A percentile compares a stretch with the other conserved stretches of the same genome.
These are phyloP conservation scores for Folsomia candida DNA, from an alignment of 2,888 invertebrate species.

Conservation along the genomic window DNA sequence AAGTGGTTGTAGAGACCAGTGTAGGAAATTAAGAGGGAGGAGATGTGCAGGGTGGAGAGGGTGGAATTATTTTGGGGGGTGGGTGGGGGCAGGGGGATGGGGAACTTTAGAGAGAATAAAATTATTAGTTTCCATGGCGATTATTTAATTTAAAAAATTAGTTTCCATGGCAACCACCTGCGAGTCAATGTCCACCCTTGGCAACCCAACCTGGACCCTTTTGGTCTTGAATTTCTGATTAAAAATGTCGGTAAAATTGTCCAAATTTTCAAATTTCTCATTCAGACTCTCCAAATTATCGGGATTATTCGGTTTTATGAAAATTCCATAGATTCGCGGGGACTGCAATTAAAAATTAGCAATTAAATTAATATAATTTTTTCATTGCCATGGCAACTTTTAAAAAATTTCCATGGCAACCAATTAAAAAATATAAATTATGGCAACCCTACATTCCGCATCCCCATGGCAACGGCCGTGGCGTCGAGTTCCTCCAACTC, in stretches of 20 bases:
- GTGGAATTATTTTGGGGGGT: too few species aligned
- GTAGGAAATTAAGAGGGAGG: slow-evolving; percentile 40
- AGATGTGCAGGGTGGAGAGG: slow-evolving; percentile 41
- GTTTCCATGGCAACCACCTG: slow-evolving; percentile 30
- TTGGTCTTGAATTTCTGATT: slow-evolving; percentile 31
- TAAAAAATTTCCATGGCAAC: too few species aligned
- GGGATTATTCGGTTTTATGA: slow-evolving; percentile 31
- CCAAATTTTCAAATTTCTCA: slow-evolving; percentile 20
- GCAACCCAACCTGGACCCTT: slow-evolving; percentile 42
- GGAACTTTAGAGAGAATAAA: slow-evolving; percentile 31
- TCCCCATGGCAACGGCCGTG: slow-evolving; percentile 38
- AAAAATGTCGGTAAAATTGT: slow-evolving; percentile 28
- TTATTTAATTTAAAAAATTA: not conserved
- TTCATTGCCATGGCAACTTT: slow-evolving; percentile 11
- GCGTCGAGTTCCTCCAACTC: slow-evolving; percentile 37
- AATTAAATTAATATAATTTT: too few species aligned
- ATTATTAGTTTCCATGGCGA: not conserved
- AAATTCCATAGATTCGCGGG: slow-evolving; percentile 30
- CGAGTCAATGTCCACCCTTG: slow-evolving; percentile 43
- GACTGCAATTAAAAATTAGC: slow-evolving; percentile 18
- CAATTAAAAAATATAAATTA: not conserved
- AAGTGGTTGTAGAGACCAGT: slow-evolving; percentile 42
- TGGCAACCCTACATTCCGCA: slow-evolving; percentile 40
- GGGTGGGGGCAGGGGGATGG: slow-evolving; percentile 34
- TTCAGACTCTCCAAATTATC: slow-evolving; percentile 17